Evolutionary conservation across 2,113 vertebrate species (phyloP).

Genomic region (Limanda limanda): DNA sequence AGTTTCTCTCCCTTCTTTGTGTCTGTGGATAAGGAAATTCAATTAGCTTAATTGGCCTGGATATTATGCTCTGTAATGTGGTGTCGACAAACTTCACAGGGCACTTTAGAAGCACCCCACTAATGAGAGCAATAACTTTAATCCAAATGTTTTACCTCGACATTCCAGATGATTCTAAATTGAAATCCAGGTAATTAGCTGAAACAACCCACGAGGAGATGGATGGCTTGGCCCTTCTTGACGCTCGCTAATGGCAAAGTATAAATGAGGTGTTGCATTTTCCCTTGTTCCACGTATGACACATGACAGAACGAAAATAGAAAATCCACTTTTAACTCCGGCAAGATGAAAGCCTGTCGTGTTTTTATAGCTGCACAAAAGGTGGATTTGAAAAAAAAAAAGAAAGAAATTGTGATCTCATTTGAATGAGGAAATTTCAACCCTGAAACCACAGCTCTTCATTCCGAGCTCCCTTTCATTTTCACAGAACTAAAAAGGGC

Average conservation of each 20-base stretch:
- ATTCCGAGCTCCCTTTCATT: slow-evolving; percentile 25
- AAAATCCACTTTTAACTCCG: slow-evolving; percentile 12
- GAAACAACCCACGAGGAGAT: slow-evolving; percentile 41
- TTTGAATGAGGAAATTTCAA: slow-evolving; percentile 25
- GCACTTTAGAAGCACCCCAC: slow-evolving; percentile 67
- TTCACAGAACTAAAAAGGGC: slow-evolving; percentile 34
- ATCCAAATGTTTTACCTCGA: slow-evolving; percentile 68
- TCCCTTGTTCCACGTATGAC: slow-evolving; percentile 41
- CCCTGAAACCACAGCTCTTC: neutral
- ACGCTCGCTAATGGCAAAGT: slow-evolving; percentile 38
- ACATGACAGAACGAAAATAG: slow-evolving; percentile 37
- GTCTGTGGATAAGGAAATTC: slow-evolving; percentile 79
- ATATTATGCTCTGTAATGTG: slow-evolving; percentile 76
- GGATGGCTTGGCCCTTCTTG: slow-evolving; percentile 9
- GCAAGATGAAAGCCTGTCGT: slow-evolving; percentile 29
- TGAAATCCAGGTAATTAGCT: slow-evolving; percentile 67
- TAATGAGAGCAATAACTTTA: slow-evolving; percentile 78
- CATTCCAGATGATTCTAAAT: slow-evolving; percentile 58
- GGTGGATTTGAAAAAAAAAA: slow-evolving; percentile 8
- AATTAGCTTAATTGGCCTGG: slow-evolving; percentile 82
- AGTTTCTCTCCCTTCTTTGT: slow-evolving; percentile 61
- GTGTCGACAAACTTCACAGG: slow-evolving; percentile 79
- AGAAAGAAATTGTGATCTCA: neutral
- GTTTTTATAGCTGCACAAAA: slow-evolving; percentile 21
- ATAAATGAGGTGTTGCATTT: slow-evolving; percentile 22